Evolutionary conservation across 2,797 vertebrate genomes (phyloP), one percentile per base, ranked within the genome.

Genomic region (Iguana delicatissima): DNA sequence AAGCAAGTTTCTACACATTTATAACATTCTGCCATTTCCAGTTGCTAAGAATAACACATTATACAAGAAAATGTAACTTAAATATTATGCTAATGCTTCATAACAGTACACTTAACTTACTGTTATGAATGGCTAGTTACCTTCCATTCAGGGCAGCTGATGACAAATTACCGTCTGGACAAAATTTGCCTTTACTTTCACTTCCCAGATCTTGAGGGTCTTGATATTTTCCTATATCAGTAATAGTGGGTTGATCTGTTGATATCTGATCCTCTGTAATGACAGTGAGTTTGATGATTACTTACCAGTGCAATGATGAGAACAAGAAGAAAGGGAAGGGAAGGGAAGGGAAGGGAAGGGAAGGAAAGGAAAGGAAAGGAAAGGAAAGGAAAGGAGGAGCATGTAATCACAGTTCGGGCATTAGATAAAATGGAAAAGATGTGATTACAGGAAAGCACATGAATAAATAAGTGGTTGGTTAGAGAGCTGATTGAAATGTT

Each of bases 231-330:
- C 55, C 55, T n/a, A 64, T 73, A 32, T 76, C 79, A 46, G 59
- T 77, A 84, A 86, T 73, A 26, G 64, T 35, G 67, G 82, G 29
- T 85, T 12, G 52, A 14, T n/a, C 13, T 80, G 13, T 46, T 35
- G 20, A 72, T 32, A 69, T 4, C 10, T 32, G 26, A 38, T 87
- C 52, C 55, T 55, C 91, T 93, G 86, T 73, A 93, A 91, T 10
- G 20, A 84, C 38, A 91, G 18, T 18, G 57, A 26, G 26, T 74
- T 84, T 89, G 84, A 32, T 26, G 82, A 20, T 64, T 20, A 55
- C 76, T 86, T 50, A 91, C 29, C 46, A 59, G 69, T 69, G n/a
- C 10, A 42, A 8, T n/a, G 22, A 29, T 12, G 50, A 62, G 62
- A 77, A 64, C 35, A 69, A 83, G 3, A 18, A 80, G 22, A 12